Evolutionary conservation across 2,797 vertebrate species (phyloP).

Genomic region (Silurus aristotelis): DNA sequence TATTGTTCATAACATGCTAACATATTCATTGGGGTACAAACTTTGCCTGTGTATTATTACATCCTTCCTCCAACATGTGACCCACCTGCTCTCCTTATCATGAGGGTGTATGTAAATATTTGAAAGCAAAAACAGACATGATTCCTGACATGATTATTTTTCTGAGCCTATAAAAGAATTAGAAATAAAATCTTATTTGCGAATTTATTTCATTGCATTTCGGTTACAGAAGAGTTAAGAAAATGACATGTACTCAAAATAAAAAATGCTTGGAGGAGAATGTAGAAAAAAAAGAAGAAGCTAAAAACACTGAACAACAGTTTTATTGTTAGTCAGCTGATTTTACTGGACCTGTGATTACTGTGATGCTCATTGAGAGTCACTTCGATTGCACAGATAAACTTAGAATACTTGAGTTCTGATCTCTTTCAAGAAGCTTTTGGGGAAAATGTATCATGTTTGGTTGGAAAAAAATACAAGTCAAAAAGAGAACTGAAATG

Average conservation of each 20-base stretch:
- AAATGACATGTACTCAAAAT: neutral
- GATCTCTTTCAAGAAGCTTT: neutral
- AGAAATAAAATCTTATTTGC: neutral
- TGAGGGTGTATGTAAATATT: slow-evolving; percentile 13
- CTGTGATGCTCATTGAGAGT: neutral
- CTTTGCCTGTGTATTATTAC: neutral
- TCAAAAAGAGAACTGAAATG: neutral
- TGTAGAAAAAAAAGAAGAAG: neutral
- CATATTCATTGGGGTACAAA: neutral
- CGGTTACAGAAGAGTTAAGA: neutral
- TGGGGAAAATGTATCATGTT: neutral
- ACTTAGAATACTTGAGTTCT: neutral
- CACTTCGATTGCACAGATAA: neutral
- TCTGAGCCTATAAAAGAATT: too few species aligned
- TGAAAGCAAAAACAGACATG: neutral
- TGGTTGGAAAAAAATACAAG: neutral
- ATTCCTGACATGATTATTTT: neutral
- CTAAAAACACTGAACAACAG: slow-evolving; percentile 8
- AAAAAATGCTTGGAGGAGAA: slow-evolving; percentile 12
- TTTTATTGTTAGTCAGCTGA: slow-evolving; percentile 41
- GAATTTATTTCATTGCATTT: slow-evolving; percentile 6
- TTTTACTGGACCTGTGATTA: neutral
- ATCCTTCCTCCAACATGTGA: slow-evolving; percentile 28
- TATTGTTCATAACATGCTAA: neutral
- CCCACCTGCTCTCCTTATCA: slow-evolving; percentile 52